Percentiles rank a stretch among this genome's conserved stretches.
phyloP scores from a whole-genome alignment of 2,797 vertebrate genomes.

The Poecile montanus region DNA sequence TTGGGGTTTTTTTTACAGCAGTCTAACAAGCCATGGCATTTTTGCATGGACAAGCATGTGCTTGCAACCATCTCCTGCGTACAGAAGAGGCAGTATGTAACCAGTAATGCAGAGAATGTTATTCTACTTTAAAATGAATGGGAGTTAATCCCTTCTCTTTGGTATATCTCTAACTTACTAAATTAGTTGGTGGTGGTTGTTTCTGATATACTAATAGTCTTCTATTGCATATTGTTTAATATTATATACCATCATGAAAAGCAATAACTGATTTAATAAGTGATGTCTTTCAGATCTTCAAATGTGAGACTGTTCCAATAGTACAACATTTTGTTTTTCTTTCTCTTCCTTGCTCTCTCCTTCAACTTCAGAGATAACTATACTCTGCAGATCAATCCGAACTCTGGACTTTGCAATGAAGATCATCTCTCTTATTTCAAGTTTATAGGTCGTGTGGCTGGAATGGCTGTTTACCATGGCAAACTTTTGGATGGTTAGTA shows the following conservation, averaged over 20 bases:
- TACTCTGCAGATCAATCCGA: constrained; percentile 97
- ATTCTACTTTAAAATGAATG: neutral
- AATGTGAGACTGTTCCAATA: neutral
- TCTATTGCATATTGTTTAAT: neutral
- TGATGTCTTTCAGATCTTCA: neutral
- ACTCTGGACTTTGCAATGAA: constrained; percentile 96
- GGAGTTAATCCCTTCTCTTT: neutral
- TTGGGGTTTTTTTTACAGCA: neutral
- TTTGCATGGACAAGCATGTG: neutral
- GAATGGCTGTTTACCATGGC: constrained; percentile 97
- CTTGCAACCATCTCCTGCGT: neutral
- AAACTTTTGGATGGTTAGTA: constrained; percentile 94
- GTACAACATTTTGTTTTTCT: neutral
- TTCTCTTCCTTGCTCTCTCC: neutral
- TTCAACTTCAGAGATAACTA: constrained; percentile 91
- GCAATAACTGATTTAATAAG: neutral
- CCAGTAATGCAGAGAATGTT: neutral
- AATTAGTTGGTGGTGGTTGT: neutral
- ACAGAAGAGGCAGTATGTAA: neutral
- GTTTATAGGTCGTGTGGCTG: constrained; percentile 96
- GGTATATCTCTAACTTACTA: neutral
- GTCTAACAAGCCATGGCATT: neutral
- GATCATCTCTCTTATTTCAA: constrained; percentile 98
- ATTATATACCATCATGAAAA: neutral
- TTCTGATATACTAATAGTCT: neutral